phyloP scores from a whole-genome alignment of 53 echinoderm and acorn worm genomes.

The Patiria pectinifera region DNA sequence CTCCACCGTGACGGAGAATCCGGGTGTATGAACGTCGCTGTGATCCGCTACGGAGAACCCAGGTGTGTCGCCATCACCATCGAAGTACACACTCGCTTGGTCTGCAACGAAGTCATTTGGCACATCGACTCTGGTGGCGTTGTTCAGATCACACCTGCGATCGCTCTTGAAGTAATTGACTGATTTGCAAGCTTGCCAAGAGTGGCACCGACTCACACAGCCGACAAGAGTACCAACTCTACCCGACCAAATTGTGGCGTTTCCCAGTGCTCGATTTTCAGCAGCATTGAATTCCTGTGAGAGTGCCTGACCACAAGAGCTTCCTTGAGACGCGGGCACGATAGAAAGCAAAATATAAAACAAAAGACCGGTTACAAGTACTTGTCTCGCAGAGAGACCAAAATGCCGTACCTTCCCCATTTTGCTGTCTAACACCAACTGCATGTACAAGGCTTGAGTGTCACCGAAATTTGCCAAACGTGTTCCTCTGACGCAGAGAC shows the following conservation, averaged over 20 bases:
- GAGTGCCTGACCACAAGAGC: background rate
- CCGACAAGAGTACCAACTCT: background rate
- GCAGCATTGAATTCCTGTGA: background rate
- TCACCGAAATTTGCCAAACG: too few species aligned
- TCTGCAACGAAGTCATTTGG: background rate
- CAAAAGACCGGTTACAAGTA: background rate
- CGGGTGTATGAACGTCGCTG: too few species aligned
- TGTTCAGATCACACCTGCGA: conserved; percentile 5
- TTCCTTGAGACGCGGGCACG: background rate
- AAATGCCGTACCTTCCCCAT: too few species aligned
- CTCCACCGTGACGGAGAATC: too few species aligned
- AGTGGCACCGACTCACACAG: background rate
- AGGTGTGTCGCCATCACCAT: background rate
- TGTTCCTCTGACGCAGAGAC: too few species aligned
- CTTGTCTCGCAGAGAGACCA: too few species aligned
- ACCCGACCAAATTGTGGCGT: background rate
- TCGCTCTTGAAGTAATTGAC: background rate
- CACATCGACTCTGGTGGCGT: background rate
- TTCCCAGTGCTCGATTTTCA: background rate
- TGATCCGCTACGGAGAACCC: too few species aligned
- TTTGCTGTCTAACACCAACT: too few species aligned
- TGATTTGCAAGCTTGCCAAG: background rate
- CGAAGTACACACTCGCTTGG: background rate
- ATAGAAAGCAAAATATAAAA: background rate
- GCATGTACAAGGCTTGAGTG: too few species aligned